phyloP scores from a whole-genome alignment of 1,140 invertebrate genomes.

The Telenomus remus region DNA sequence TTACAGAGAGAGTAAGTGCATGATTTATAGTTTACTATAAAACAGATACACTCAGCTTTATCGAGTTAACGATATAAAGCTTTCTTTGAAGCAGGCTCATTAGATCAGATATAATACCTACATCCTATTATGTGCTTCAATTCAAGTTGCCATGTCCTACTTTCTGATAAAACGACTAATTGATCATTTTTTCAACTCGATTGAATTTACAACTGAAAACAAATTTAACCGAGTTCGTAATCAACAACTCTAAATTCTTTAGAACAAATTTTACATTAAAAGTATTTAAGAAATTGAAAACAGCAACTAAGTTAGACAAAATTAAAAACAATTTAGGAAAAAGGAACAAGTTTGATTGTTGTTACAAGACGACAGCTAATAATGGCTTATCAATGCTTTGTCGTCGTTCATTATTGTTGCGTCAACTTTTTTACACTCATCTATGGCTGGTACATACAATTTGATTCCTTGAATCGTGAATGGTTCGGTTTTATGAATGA shows the following conservation, averaged over 20 bases:
- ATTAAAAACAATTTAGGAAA: too few species aligned
- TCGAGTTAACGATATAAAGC: background rate
- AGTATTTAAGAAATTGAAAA: background rate
- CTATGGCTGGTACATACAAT: background rate
- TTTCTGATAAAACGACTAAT: background rate
- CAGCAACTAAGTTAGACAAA: background rate
- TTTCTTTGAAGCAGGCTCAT: background rate
- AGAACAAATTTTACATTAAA: background rate
- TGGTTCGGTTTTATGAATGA: conserved; percentile 45
- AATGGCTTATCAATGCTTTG: too few species aligned
- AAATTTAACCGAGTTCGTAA: too few species aligned
- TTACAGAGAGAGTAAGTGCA: too few species aligned
- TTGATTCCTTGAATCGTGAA: conserved; percentile 44
- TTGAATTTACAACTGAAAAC: too few species aligned
- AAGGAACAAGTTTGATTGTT: too few species aligned
- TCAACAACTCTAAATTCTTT: background rate
- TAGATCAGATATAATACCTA: background rate
- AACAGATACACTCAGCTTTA: background rate
- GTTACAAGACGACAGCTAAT: too few species aligned
- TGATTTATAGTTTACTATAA: background rate
- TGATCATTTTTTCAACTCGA: background rate
- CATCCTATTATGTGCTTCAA: background rate
- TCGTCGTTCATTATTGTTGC: background rate
- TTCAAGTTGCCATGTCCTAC: background rate
- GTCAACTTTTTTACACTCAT: background rate